Evolutionary conservation across 2,113 vertebrate genomes (phyloP), one percentile per base, ranked within the genome.

Genomic region (Melanostigma gelatinosum): DNA sequence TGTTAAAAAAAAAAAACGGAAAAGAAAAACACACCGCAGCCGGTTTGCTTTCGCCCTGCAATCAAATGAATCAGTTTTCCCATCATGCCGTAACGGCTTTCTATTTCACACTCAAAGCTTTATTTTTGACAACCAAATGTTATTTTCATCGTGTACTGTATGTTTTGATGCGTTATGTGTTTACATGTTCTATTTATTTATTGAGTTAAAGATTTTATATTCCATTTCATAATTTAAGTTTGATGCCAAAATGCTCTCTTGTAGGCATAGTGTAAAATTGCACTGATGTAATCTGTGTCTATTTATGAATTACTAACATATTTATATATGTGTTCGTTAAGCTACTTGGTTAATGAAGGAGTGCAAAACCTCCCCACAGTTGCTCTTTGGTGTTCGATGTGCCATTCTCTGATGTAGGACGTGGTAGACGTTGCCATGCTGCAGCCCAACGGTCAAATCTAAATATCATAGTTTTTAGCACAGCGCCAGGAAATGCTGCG

Each of bases 301-400:
- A 89, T 96, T 95, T 94, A 92, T 95, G 93, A 91, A 87, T 91
- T 87, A 84, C 79, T 83, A 83, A 88, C 83, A 85, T 92, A 90
- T 87, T 89, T 93, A 82, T 92, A 87, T 82, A 85, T 93, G 83
- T 90, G 80, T 90, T 89, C 87, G 83, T 89, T 91, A 75, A 80
- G 82, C 83, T 87, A 79, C 85, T 92, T 85, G 87, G 83, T 91
- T 89, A 85, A 89, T 74, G 76, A 94, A 92, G 92, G 94, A 94
- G 92, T 94, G 89, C 85, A 92, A 94, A 94, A 90, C 93, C 93
- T 94, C 94, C 93, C 93, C 92, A 94, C 93, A 92, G 84, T 93
- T 94, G 93, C 92, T 89, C 82, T 90, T 91, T 38, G 82, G 88
- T 91, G 84, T 92, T 93, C 3, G 85, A 83, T 91, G 90, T 93